Percentiles rank a stretch among this genome's conserved stretches.
Conservation (phyloP, 1,140 invertebrate genomes). For the Planococcus citri region DNA sequence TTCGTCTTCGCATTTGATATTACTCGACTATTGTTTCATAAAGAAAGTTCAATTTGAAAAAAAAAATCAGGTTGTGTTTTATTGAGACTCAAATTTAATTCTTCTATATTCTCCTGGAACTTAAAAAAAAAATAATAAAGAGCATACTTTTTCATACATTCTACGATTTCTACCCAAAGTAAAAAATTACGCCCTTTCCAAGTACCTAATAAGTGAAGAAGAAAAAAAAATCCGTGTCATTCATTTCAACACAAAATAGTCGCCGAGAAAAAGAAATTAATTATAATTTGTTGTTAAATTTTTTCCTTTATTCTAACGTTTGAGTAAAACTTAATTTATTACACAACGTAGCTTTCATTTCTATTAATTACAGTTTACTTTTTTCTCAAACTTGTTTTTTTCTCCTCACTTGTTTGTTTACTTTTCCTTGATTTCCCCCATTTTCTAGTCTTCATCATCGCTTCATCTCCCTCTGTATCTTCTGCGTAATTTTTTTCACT, state of each 20-base stretch:
- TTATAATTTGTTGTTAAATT: constrained; percentile 11
- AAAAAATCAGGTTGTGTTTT: no score
- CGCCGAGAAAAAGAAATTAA: background rate
- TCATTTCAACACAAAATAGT: background rate
- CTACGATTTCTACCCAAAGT: no score
- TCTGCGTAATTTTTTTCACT: no score
- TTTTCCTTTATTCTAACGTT: constrained; percentile 3
- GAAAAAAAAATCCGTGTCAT: background rate
- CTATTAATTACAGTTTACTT: constrained; percentile 2
- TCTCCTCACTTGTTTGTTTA: background rate
- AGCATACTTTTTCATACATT: no score
- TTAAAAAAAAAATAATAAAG: no score
- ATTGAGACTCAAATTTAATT: no score
- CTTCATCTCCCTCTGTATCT: background rate
- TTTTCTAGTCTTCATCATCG: no score
- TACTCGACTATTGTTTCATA: no score
- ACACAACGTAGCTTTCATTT: constrained; percentile 13
- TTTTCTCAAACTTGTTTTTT: background rate
- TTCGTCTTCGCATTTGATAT: background rate
- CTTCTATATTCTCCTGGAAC: no score
- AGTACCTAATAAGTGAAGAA: background rate
- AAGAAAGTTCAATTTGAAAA: no score
- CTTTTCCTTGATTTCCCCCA: background rate
- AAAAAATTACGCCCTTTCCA: no score
- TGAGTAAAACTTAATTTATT: constrained; percentile 13